A percentile compares a stretch with the other conserved stretches of the same genome.
phyloP scores from a whole-genome alignment of 2,888 invertebrate genomes.

The Latrodectus hesperus region DNA sequence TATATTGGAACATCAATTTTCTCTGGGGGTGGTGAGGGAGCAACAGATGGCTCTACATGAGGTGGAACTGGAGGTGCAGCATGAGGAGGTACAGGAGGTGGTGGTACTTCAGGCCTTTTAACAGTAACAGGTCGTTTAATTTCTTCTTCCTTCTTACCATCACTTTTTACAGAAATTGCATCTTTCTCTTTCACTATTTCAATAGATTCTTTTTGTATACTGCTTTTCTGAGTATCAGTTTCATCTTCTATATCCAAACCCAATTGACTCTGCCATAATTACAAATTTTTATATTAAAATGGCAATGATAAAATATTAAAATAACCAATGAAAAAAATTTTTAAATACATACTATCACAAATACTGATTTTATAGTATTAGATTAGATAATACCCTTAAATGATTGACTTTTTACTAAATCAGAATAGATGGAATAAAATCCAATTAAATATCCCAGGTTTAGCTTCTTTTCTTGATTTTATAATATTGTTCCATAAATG shows the following conservation, averaged over 20 bases:
- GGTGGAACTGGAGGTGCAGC: conserved; percentile 31
- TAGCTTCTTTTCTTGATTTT: no score
- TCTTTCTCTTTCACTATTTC: conserved; percentile 12
- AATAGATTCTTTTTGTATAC: conserved; percentile 24
- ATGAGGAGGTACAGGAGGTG: conserved; percentile 60
- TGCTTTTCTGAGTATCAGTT: conserved; percentile 14
- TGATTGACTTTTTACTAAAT: no score
- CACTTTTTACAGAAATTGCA: conserved; percentile 11
- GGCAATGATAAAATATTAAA: neutral
- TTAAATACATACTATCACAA: neutral
- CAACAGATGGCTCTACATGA: conserved; percentile 15
- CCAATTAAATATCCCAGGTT: no score
- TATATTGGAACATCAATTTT: conserved; percentile 54
- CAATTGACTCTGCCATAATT: conserved; percentile 53
- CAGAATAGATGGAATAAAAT: no score
- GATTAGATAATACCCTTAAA: no score
- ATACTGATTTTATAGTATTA: no score
- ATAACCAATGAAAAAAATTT: neutral
- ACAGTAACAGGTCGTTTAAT: conserved; percentile 31
- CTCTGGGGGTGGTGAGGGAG: neutral
- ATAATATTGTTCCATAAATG: neutral
- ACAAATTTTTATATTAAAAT: neutral
- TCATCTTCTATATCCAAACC: conserved; percentile 29
- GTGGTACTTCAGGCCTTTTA: conserved; percentile 60
- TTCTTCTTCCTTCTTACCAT: conserved; percentile 62